phyloP scores from a whole-genome alignment of 1,140 invertebrate genomes.

The Globodera rostochiensis region DNA sequence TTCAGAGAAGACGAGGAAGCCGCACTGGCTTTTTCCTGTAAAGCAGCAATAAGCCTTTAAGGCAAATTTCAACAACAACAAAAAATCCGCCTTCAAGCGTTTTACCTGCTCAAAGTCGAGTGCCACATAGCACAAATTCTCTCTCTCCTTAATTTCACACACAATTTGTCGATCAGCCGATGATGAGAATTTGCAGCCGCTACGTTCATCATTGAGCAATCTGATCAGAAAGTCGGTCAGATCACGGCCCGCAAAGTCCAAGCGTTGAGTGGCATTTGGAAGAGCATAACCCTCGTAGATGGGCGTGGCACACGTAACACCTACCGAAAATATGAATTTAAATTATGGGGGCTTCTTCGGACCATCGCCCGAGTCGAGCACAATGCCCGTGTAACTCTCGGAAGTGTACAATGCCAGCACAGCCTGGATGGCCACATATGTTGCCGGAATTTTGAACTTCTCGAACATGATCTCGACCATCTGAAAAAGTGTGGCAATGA shows the following conservation, averaged over 20 bases:
- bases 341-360: not conserved
- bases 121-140: constrained; percentile 75
- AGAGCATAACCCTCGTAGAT: constrained; percentile 60
- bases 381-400: constrained; percentile 91
- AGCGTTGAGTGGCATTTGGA: constrained; percentile 55
- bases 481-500: no score
- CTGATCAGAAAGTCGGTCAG: constrained; percentile 74
- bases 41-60: constrained; percentile 71
- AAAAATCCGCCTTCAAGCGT: not conserved
- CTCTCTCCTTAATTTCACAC: constrained; percentile 78
- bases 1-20: constrained; percentile 85
- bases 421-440: constrained; percentile 87
- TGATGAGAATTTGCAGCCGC: constrained; percentile 93
- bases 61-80: constrained; percentile 67
- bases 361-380: constrained; percentile 85
- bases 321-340: constrained; percentile 5
- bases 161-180: constrained; percentile 92
- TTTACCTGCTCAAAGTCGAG: constrained; percentile 78
- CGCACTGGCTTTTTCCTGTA: constrained; percentile 91
- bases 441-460: constrained; percentile 75
- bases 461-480: constrained; percentile 77
- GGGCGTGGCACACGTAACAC: constrained; percentile 63
- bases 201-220: constrained; percentile 80
- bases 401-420: constrained; percentile 88
- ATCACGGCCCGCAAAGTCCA: constrained; percentile 58